A percentile compares a stretch with the other conserved stretches of the same genome.
Evolutionary conservation across 2,797 vertebrate species (phyloP).

Genomic region (Anolis apletophallus): DNA sequence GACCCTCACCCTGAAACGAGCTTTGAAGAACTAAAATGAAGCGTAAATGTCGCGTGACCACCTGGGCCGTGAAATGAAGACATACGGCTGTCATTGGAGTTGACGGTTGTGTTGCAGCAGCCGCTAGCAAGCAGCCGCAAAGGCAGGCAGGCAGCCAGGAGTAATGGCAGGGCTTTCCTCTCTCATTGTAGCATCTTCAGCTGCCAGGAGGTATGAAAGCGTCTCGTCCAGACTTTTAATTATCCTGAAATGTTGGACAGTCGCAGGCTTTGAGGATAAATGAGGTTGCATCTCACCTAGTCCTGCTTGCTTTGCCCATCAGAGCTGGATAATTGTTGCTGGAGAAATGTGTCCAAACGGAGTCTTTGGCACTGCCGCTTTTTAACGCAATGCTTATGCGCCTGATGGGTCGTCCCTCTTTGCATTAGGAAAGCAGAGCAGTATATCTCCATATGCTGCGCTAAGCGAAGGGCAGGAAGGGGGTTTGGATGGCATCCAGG

Average conservation of each 20-base stretch:
- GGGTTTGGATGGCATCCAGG: constrained; percentile 17
- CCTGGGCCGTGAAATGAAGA: background rate
- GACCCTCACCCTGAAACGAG: background rate
- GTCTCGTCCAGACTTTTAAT: background rate
- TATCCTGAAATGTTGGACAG: background rate
- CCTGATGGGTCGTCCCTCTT: background rate
- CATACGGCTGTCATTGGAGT: background rate
- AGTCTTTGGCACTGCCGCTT: constrained; percentile 49
- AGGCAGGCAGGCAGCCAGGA: background rate
- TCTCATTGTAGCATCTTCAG: background rate
- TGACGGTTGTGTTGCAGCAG: background rate
- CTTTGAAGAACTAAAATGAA: background rate
- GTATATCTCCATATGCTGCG: constrained; percentile 20
- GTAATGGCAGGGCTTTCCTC: background rate
- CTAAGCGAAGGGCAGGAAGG: background rate
- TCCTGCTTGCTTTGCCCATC: constrained; percentile 13
- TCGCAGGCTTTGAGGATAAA: background rate
- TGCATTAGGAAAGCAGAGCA: constrained; percentile 35
- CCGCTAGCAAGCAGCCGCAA: too few species aligned
- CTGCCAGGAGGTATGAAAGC: background rate
- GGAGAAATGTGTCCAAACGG: constrained; percentile 29
- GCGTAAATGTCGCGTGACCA: background rate
- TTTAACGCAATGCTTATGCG: constrained; percentile 20
- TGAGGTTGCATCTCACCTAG: background rate
- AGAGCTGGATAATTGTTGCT: constrained; percentile 15